Percentiles rank a stretch among this genome's conserved stretches.
Evolutionary conservation across 92 coral and sea anemone species (phyloP).

Genomic region (Montipora capitata): DNA sequence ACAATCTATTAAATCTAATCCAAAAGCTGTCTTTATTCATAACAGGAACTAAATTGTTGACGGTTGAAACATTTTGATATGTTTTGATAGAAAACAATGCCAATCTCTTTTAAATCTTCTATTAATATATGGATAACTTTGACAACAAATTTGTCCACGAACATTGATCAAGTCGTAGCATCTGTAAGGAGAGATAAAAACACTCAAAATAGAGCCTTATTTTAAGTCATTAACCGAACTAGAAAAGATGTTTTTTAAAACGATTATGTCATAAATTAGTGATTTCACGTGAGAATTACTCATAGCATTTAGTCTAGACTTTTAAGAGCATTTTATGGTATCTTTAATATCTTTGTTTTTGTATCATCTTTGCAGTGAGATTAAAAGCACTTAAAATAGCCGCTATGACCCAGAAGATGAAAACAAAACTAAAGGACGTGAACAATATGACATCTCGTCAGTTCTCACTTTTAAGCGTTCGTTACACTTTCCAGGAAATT

Average conservation of each 20-base stretch:
- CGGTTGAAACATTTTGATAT: not conserved
- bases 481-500: too few species aligned
- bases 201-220: too few species aligned
- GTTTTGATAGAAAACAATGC: not conserved
- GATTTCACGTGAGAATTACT: not conserved
- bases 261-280: not conserved
- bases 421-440: not conserved
- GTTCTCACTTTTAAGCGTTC: too few species aligned
- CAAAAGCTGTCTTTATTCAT: not conserved
- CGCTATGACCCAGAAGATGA: not conserved
- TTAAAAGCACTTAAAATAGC: conserved; percentile 6
- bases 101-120: not conserved
- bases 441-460: too few species aligned
- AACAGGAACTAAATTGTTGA: not conserved
- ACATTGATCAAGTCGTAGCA: too few species aligned
- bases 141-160: not conserved
- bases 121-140: not conserved
- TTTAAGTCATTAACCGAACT: not conserved
- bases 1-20: not conserved
- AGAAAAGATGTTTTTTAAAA: not conserved
- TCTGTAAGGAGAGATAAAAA: too few species aligned
- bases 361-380: not conserved
- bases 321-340: not conserved
- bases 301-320: not conserved
- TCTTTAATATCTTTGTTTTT: not conserved